A percentile compares a stretch with the other conserved stretches of the same genome.
Evolutionary conservation across 2,888 invertebrate species (phyloP).

Genomic region (Drosophila tanythrix): DNA sequence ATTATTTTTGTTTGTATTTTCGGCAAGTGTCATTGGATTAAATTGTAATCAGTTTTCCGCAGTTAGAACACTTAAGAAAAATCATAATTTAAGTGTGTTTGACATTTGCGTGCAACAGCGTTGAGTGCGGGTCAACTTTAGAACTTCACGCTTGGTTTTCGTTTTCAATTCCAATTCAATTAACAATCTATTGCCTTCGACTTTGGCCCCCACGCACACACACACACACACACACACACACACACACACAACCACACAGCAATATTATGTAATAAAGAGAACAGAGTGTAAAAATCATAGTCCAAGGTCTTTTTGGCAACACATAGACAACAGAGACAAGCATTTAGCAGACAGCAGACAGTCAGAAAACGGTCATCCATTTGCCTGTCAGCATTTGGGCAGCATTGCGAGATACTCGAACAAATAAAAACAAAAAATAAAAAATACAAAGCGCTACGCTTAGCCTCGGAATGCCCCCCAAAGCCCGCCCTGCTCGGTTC

Average conservation of each 20-base stretch:
- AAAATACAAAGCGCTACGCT: constrained; percentile 61
- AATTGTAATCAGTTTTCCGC: neutral
- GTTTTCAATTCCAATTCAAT: constrained; percentile 63
- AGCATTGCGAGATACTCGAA: constrained; percentile 16
- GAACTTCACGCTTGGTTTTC: constrained; percentile 19
- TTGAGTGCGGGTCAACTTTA: constrained; percentile 8
- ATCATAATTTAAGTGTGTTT: constrained; percentile 1
- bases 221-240: constrained; percentile 32
- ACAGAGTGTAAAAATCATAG: constrained; percentile 63
- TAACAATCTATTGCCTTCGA: constrained; percentile 69
- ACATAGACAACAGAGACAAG: constrained; percentile 36
- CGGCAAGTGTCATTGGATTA: neutral
- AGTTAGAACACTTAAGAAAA: constrained; percentile 6
- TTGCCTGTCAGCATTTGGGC: constrained; percentile 69
- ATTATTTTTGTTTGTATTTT: neutral
- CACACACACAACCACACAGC: constrained; percentile 10
- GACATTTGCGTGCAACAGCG: constrained; percentile 2
- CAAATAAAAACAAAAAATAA: constrained; percentile 27
- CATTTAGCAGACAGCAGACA: constrained; percentile 53
- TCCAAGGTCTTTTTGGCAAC: constrained; percentile 65
- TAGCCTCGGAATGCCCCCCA: constrained; percentile 50
- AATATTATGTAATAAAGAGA: constrained; percentile 73
- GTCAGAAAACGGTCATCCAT: constrained; percentile 61
- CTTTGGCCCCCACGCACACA: constrained; percentile 51
- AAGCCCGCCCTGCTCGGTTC: constrained; percentile 35